Evolutionary conservation across 2,888 invertebrate genomes (phyloP), one percentile per base, ranked within the genome.

Genomic region (Heteromurus nitidus): DNA sequence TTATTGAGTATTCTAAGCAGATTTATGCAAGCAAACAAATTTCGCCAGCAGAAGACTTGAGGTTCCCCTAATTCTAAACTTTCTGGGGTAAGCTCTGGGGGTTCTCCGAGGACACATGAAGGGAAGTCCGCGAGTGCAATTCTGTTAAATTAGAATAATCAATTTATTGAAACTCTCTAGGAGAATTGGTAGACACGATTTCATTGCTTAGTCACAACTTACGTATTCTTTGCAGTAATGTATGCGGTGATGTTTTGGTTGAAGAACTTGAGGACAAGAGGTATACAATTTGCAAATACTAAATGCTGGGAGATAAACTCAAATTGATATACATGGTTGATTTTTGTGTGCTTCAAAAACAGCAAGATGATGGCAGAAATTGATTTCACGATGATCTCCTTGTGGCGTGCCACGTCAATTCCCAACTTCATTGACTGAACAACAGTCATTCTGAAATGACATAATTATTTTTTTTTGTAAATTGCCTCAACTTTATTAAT

Each of bases 291-390:
- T 82, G 99, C 99, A 91, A 99, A 99, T 9, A 99, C 98, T 87
- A 99, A 91, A 91, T 99, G 98, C 90, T 99, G 99, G 1, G 98
- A 97, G 94, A 99, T 96, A 89, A 96, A 98, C 90, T 99, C 99
- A 91, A 99, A 99, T 91, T 99, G 99, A 90, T 98, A 99, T 60
- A 99, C 92, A 90, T 99, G 99, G 90, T 98, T 99, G 60, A 95
- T 89, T 90, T 99, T 99, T 88, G 99, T 97, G 91, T 99, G 99
- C 90, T 99, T 99, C 85, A 99, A 91, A 73, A 99, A 92, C 9
- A 99, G 91, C 79, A 99, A 90, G 73, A 99, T 91, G 87, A 98
- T 95, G 18, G 95, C 95, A 55, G 96, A 96, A 20, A 82, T 75
- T 5, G 82, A 69, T 24, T 82, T 82, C 16, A 82, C 64, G 11